Evolutionary conservation across 2,797 vertebrate species (phyloP), one percentile per base, ranked within the genome.

Genomic region (Trichosurus vulpecula): DNA sequence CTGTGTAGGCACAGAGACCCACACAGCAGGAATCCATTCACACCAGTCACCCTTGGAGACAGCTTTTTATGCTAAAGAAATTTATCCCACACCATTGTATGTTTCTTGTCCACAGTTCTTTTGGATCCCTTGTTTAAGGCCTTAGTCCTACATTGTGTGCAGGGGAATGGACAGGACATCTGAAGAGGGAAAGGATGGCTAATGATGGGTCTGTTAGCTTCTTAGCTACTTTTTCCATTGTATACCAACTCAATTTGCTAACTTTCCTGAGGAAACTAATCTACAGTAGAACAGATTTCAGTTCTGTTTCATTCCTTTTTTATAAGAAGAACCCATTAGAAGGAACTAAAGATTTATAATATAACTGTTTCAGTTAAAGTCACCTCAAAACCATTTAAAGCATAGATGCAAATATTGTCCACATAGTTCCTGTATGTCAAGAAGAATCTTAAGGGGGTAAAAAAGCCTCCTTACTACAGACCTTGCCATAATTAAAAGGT

Each of bases 21-120:
- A 98, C 98, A 58, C 98, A 97, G 98, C 96, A 29, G 98, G 98
- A 96, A 94, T 91, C 96, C 97, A 97, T 98, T 98, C 98, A 98
- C 96, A 97, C 94, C 96, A 98, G 98, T 98, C 98, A 98, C 98
- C 98, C 97, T 98, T 97, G 97, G 98, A 98, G 97, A 98, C 97
- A 98, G 98, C 97, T 97, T 97, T 97, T 98, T 98, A 97, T 97
- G 97, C 98, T 97, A 97, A 98, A 97, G 98, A 98, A 98, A 98
- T 98, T 96, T 98, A 98, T 97, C 98, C 97, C 98, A 92, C 96
- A 97, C 97, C 96, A 98, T 98, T 98, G 97, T 97, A 92, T 53
- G 93, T 95, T 97, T 95, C 98, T 97, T 97, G 98, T 98, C 97
- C 97, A 96, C 95, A 94, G 96, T 96, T 95, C 96, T 81, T 96